phyloP scores from a whole-genome alignment of 1,140 invertebrate species.

The Drosophila parabipectinata region DNA sequence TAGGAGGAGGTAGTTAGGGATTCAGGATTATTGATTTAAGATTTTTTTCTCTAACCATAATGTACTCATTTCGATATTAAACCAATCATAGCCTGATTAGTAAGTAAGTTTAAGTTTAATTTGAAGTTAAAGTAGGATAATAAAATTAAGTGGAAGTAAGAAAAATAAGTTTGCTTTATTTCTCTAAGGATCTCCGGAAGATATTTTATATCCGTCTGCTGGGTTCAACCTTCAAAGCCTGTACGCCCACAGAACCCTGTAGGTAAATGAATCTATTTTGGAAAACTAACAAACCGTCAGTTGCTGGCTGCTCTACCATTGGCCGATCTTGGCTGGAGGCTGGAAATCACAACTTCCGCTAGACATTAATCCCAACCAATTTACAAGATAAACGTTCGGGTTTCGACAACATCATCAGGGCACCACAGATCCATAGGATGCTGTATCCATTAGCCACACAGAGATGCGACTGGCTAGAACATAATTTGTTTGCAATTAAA shows the following conservation, averaged over 20 bases:
- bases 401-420: constrained; percentile 79
- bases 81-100: constrained; percentile 59
- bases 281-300: constrained; percentile 17
- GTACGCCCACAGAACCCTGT: constrained; percentile 62
- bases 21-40: constrained; percentile 13
- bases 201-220: constrained; percentile 31
- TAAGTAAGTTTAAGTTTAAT: constrained; percentile 35
- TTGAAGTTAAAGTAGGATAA: constrained; percentile 7
- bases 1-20: constrained; percentile 70
- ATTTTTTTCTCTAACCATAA: neutral
- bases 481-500: constrained; percentile 83
- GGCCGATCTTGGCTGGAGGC: constrained; percentile 41
- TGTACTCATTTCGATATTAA: constrained; percentile 45
- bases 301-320: constrained; percentile 52
- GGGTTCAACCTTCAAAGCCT: constrained; percentile 51
- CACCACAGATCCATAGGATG: constrained; percentile 33
- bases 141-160: constrained; percentile 13
- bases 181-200: constrained; percentile 1
- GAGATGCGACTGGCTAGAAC: constrained; percentile 66
- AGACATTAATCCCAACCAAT: constrained; percentile 80
- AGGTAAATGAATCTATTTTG: constrained; percentile 73
- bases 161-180: constrained; percentile 17
- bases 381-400: constrained; percentile 81
- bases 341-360: constrained; percentile 77
- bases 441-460: constrained; percentile 72